Evolutionary conservation across 2,888 invertebrate species (phyloP).

Genomic region (Catocala nupta): DNA sequence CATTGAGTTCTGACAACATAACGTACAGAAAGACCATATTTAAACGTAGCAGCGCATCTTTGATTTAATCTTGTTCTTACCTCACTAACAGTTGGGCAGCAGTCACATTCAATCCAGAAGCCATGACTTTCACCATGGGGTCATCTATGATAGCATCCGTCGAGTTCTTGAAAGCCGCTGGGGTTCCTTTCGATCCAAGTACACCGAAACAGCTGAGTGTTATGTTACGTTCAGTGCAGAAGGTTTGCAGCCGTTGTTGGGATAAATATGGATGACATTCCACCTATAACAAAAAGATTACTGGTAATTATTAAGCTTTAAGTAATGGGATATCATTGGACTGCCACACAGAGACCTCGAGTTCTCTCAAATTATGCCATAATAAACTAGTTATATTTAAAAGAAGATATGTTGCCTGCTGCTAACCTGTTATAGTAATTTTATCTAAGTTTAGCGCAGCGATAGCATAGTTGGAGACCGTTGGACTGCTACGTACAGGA

Average conservation of each 20-base stretch:
- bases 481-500: too few relatives aligned
- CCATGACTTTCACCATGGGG: slow-evolving; percentile 86
- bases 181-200: slow-evolving; percentile 91
- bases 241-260: slow-evolving; percentile 89
- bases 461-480: too few relatives aligned
- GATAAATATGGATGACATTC: slow-evolving; percentile 94
- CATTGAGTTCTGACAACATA: too few relatives aligned
- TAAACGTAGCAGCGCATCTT: background rate
- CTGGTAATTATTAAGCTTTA: too few relatives aligned
- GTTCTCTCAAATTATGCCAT: too few relatives aligned
- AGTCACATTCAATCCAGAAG: slow-evolving; percentile 66
- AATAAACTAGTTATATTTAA: too few relatives aligned
- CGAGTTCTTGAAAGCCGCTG: slow-evolving; percentile 88
- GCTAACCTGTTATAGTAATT: too few relatives aligned
- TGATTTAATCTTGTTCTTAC: slow-evolving; percentile 46
- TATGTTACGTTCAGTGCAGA: slow-evolving; percentile 89
- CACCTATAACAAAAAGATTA: slow-evolving; percentile 78
- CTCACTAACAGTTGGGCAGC: slow-evolving; percentile 74
- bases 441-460: too few relatives aligned
- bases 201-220: slow-evolving; percentile 93
- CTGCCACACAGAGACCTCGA: too few relatives aligned
- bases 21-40: too few relatives aligned
- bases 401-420: too few relatives aligned
- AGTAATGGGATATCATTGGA: too few relatives aligned
- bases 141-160: slow-evolving; percentile 90